A percentile compares a stretch with the other conserved stretches of the same genome.
These are phyloP conservation scores for Polylopha cassiicola DNA, from an alignment of 2,888 invertebrate genomes.

Conservation along the genomic window DNA sequence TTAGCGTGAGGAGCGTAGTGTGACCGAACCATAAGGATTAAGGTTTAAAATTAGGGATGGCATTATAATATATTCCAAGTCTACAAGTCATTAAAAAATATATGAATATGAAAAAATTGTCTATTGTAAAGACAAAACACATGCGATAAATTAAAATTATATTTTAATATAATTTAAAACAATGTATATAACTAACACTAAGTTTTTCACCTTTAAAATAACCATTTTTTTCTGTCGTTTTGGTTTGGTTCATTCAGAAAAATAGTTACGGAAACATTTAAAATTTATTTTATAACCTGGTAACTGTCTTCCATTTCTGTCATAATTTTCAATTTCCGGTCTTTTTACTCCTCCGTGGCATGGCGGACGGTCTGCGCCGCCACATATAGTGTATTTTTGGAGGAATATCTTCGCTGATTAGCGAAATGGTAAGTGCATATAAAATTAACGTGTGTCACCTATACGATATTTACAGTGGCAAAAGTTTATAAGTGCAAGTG, in stretches of 20 bases:
- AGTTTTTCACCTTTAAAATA: too few relatives aligned
- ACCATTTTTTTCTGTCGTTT: too few relatives aligned
- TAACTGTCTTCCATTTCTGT: slow-evolving; percentile 50
- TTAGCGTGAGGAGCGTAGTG: too few relatives aligned
- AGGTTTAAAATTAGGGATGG: too few relatives aligned
- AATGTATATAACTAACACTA: neutral
- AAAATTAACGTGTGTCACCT: slow-evolving; percentile 32
- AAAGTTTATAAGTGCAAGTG: slow-evolving; percentile 41
- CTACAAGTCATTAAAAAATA: too few relatives aligned
- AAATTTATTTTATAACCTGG: slow-evolving; percentile 41
- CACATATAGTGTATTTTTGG: slow-evolving; percentile 66
- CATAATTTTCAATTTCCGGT: slow-evolving; percentile 62
- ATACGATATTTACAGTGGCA: slow-evolving; percentile 30
- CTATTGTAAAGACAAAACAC: slow-evolving; percentile 20
- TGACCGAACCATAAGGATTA: too few relatives aligned
- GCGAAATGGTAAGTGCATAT: slow-evolving; percentile 69
- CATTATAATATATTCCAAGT: too few relatives aligned
- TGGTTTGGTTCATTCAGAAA: too few relatives aligned
- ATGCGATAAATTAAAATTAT: neutral
- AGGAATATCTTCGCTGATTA: slow-evolving; percentile 66
- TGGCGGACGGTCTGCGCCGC: slow-evolving; percentile 73
- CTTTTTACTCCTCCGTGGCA: slow-evolving; percentile 77
- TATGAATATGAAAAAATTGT: slow-evolving; percentile 4
- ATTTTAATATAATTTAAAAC: neutral
- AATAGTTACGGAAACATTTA: too few relatives aligned